These are phyloP conservation scores for Prosapia bicincta DNA, from an alignment of 2,888 invertebrate species.

Conservation along the genomic window DNA sequence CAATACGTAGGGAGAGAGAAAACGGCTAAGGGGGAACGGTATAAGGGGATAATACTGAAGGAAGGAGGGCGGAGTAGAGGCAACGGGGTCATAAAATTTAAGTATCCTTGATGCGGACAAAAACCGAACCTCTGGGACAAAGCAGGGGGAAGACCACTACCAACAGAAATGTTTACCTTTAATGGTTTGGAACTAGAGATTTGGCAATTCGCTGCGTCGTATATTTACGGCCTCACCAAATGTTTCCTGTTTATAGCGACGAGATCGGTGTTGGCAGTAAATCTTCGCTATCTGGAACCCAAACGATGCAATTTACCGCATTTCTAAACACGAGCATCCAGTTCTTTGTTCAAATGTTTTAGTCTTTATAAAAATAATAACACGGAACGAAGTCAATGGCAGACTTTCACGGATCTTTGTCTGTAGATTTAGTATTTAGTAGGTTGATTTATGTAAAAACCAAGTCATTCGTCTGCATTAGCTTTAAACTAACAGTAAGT, in stretches of 20 bases:
- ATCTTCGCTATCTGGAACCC: neutral
- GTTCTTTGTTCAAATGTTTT: neutral
- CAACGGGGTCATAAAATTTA: neutral
- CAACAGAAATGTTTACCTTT: neutral
- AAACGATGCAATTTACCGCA: neutral
- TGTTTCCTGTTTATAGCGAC: neutral
- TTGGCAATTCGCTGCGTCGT: neutral
- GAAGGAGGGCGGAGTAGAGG: neutral
- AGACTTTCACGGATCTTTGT: too few species aligned
- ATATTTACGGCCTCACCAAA: neutral
- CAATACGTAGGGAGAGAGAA: neutral
- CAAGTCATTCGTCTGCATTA: too few species aligned
- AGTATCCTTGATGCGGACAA: neutral
- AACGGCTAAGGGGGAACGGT: neutral
- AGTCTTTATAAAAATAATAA: too few species aligned
- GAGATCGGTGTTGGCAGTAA: neutral
- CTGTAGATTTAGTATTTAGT: too few species aligned
- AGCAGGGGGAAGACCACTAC: neutral
- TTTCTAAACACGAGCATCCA: neutral
- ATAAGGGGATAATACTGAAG: neutral
- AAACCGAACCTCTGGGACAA: neutral
- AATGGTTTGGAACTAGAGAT: neutral
- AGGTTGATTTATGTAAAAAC: too few species aligned
- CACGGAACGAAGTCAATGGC: too few species aligned
- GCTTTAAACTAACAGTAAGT: too few species aligned